phyloP scores from a whole-genome alignment of 2,888 invertebrate species.

The Cylloceria caligata region DNA sequence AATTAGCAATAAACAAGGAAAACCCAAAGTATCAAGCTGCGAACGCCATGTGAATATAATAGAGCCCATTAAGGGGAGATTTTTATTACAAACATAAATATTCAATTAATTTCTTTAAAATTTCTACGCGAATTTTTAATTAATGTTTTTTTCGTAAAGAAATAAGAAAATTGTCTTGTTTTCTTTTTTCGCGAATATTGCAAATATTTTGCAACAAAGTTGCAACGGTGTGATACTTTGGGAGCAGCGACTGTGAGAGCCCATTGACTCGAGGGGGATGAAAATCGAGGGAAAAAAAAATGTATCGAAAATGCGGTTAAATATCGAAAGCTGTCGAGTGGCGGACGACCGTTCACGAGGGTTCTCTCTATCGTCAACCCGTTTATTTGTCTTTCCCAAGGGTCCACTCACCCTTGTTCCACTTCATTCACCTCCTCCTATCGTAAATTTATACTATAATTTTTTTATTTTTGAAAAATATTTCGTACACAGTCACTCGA shows the following conservation, averaged over 20 bases:
- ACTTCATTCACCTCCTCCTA: constrained; percentile 3
- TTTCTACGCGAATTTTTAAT: too few relatives aligned
- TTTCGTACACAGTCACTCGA: not conserved
- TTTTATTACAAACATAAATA: constrained; percentile 25
- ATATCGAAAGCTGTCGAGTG: constrained; percentile 44
- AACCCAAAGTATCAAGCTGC: not conserved
- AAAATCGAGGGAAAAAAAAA: constrained; percentile 11
- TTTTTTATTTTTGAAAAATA: not conserved
- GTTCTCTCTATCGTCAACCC: constrained; percentile 26
- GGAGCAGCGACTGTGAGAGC: constrained; percentile 5
- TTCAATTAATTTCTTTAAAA: not conserved
- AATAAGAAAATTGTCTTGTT: not conserved
- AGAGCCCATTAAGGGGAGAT: not conserved
- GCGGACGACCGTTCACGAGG: constrained; percentile 32
- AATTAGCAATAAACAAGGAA: not conserved
- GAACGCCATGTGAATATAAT: constrained; percentile 5
- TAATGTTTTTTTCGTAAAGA: constrained; percentile 10
- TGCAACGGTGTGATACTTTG: not conserved
- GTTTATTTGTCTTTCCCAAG: constrained; percentile 19
- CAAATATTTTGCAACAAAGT: constrained; percentile 21
- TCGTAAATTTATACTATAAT: not conserved
- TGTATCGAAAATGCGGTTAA: constrained; percentile 32
- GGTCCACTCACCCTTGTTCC: too few relatives aligned
- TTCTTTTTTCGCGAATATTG: not conserved
- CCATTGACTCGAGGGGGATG: constrained; percentile 10